These are phyloP conservation scores for Perccottus glenii DNA, from an alignment of 2,113 vertebrate species.

Conservation along the genomic window DNA sequence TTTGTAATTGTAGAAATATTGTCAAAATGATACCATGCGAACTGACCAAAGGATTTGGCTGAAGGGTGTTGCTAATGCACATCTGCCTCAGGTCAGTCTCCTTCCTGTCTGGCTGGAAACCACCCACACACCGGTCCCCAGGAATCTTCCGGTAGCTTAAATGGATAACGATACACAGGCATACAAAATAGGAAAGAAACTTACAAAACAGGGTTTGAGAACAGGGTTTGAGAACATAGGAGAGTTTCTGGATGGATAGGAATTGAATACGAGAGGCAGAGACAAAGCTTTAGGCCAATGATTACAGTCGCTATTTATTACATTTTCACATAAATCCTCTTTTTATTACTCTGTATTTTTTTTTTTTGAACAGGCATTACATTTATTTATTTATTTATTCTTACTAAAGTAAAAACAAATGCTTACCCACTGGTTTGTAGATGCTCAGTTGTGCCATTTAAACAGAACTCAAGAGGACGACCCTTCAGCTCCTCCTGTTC, in stretches of 20 bases:
- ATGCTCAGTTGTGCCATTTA: conserved; percentile 86
- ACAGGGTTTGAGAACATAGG: not conserved
- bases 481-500: conserved; percentile 89
- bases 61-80: conserved; percentile 83
- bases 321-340: not conserved
- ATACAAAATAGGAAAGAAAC: not conserved
- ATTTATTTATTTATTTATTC: too few species aligned
- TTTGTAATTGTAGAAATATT: not conserved
- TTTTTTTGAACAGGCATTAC: too few species aligned
- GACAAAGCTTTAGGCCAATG: not conserved
- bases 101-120: conserved; percentile 81
- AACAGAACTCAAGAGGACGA: conserved; percentile 87
- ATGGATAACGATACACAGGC: not conserved
- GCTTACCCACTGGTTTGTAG: conserved; percentile 88
- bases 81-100: conserved; percentile 85
- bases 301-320: too few species aligned
- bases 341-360: not conserved
- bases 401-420: not conserved
- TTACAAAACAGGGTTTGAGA: not conserved
- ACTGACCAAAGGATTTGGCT: conserved; percentile 71
- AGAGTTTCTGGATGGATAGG: not conserved
- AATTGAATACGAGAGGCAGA: not conserved
- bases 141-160: conserved; percentile 93
- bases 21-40: not conserved
- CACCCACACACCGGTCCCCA: conserved; percentile 87